Base-by-base conservation (phyloP, 2,797 vertebrate genomes). In the Anabacerthia variegaticeps region DNA sequence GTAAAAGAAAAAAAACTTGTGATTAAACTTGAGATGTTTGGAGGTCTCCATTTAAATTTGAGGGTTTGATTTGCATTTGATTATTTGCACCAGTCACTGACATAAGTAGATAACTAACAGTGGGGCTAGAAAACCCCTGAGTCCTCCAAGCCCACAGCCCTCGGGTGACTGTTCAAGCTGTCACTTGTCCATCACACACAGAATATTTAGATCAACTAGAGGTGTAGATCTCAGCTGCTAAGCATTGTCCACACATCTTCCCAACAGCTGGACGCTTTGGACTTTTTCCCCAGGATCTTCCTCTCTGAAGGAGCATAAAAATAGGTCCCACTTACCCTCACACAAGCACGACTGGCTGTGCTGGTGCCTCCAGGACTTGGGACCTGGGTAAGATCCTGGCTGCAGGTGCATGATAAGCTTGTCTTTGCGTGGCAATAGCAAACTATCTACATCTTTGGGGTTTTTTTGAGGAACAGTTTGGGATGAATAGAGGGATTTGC, bases 361-460 rank as follows among this genome's bases (percentile, higher is more conserved):
- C 43, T 68, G 26, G 8, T 54, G 21, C 17, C 27, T 78, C 44
- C 30, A 10, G 17, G 32, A 22, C 48, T 18, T 14, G 18, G 27
- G 9, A n/a, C 5, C 7, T 17, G 43, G 22, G 21, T 21, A 8
- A 10, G 16, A 65, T 43, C 26, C 34, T 32, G 23, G 61, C 7
- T 46, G 10, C 28, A 52, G n/a, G 0, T 59, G 55, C 2, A 2
- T 4, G 41, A 12, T 13, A 63, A 17, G 6, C 32, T 88, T 36
- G 8, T 17, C 20, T 89, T 43, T 51, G 52, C 58, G 5, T 2
- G 48, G 49, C 0, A 2, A 5, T 27, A 14, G 12, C 17, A 61
- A 76, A 85, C 32, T 15, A 21, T 3, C 22, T 41, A 15, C 11
- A 28, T 11, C 14, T 37, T 19, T 24, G 12, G 13, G 27, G 1